Base-by-base conservation (phyloP, 2,888 invertebrate genomes). In the Nymphalis c-album region DNA sequence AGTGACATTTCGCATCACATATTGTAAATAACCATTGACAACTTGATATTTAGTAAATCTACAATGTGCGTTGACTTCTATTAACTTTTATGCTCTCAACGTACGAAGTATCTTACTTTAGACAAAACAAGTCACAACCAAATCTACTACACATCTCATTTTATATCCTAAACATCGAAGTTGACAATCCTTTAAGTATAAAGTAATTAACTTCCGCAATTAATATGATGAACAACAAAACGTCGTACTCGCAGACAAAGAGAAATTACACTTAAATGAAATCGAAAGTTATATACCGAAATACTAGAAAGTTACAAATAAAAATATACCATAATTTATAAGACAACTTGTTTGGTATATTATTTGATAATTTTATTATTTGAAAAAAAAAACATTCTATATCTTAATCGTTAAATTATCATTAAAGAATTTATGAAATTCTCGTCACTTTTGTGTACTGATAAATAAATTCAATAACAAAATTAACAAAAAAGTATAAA, bases 101-200 rank as follows among this genome's bases (percentile, higher is more conserved):
- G 7, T 35, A 17, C 31, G 20, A 40, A 53, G 22, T 66, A 66
- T 60, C 65, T 60, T 65, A 61, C 60, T 57, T 64, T 57, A 55
- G 57, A 59, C 35, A 50, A 60, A 71, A 59, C 59, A 71, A 69
- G 51, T 71, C 71, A 69, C 71, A 71, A 71, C 71, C 71, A 63
- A 69, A 51, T 69, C 60, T 59, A 58, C 55, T 66, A 51, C 51
- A 66, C 22, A 47, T 47, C 55, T 22, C 20, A 57, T 50, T 20
- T 46, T 46, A 31, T 57, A 40, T 40, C 22, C 64, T 57, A 50
- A n/a, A 63, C 22, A 17, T 50, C 63, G 31, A 66, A 60, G 65
- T 65, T 55, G 61, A 61, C 61, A 57, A 40, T 57, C 57, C 40
- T 40, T 57, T 40, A 18, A 40, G 13, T 57, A 31, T 55, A 18